Conservation (phyloP, 2,113 vertebrate genomes). For the Diphyllodes magnificus region DNA sequence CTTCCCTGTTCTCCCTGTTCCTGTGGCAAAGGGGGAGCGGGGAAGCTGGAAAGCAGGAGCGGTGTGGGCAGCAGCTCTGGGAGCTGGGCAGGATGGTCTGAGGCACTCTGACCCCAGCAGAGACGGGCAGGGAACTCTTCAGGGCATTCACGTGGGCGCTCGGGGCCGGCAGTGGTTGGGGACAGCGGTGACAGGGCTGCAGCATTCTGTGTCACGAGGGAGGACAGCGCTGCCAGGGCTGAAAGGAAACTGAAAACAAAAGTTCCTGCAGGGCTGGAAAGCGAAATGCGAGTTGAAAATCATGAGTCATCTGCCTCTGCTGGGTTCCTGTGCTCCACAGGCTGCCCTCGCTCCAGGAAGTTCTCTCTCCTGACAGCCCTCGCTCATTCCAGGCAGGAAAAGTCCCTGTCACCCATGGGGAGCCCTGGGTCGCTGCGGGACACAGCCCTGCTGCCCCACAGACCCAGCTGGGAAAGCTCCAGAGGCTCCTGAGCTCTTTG, state of each 20-base stretch:
- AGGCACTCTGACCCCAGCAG: background rate
- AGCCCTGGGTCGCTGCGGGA: background rate
- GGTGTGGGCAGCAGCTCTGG: background rate
- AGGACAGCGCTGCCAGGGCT: background rate
- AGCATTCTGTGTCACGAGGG: accelerated
- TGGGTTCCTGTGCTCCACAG: background rate
- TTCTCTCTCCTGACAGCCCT: accelerated
- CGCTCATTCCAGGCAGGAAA: background rate
- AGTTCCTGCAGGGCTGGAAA: background rate
- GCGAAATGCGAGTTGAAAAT: accelerated
- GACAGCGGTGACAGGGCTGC: background rate
- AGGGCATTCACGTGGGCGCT: accelerated
- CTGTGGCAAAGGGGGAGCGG: accelerated
- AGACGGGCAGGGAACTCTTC: accelerated
- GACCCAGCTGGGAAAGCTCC: background rate
- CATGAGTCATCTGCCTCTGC: background rate
- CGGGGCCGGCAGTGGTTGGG: accelerated
- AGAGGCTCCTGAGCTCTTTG: background rate
- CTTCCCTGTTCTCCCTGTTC: background rate
- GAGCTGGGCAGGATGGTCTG: background rate
- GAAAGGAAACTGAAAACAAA: conserved; percentile 23
- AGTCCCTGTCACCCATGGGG: accelerated
- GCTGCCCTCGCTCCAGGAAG: background rate
- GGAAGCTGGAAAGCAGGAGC: background rate
- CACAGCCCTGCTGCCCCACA: accelerated